Percentiles rank a stretch among this genome's conserved stretches.
Evolutionary conservation across 1,140 invertebrate species (phyloP).

Genomic region (Macrosteles quadrilineatus): DNA sequence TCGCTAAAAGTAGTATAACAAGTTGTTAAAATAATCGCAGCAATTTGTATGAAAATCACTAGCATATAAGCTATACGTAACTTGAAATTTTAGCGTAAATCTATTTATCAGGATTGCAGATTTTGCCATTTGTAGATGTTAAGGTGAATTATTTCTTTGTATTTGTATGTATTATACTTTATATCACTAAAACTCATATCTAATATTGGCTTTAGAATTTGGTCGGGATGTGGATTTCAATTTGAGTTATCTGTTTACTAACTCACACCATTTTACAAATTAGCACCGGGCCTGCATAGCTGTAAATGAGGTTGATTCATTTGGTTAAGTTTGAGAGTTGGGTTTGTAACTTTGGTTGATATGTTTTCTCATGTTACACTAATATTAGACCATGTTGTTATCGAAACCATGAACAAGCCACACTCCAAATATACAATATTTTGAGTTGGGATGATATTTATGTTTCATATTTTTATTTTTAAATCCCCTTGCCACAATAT

Average conservation of each 20-base stretch:
- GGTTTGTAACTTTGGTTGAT: background rate
- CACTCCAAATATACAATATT: conserved; percentile 15
- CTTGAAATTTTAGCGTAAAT: too few species aligned
- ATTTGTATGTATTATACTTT: too few species aligned
- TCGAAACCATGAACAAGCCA: background rate
- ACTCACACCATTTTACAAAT: background rate
- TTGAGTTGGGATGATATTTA: background rate
- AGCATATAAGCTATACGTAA: background rate
- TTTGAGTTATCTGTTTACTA: background rate
- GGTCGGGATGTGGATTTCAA: background rate
- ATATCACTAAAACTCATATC: background rate
- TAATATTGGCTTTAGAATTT: background rate
- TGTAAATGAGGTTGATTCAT: background rate
- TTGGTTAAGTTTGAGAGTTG: background rate
- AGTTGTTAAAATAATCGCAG: background rate
- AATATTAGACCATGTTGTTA: background rate
- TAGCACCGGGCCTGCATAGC: background rate
- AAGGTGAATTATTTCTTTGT: too few species aligned
- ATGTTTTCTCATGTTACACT: background rate
- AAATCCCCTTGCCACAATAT: too few species aligned
- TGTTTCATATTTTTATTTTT: too few species aligned
- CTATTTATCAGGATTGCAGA: too few species aligned
- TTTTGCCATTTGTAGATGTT: too few species aligned
- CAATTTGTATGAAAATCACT: background rate
- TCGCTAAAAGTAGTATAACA: background rate